phyloP scores from a whole-genome alignment of 23 tunicate genomes.

The Trididemnum miniatum region DNA sequence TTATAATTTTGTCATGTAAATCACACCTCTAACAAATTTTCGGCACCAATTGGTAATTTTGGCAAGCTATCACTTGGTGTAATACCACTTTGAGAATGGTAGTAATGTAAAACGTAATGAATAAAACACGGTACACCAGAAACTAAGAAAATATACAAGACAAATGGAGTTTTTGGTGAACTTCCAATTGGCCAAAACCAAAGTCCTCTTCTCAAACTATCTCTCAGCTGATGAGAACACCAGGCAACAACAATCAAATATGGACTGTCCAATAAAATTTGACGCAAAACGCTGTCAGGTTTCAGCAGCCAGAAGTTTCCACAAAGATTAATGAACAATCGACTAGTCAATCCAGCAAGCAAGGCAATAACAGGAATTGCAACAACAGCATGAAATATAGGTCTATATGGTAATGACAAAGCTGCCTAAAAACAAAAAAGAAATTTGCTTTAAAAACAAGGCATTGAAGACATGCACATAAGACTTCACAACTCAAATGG shows the following conservation, averaged over 20 bases:
- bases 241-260: conserved; percentile 39
- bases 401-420: conserved; percentile 28
- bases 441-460: no score
- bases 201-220: conserved; percentile 50
- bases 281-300: neutral
- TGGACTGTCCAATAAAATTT: conserved; percentile 10
- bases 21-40: no score
- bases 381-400: conserved; percentile 37
- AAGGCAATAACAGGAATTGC: conserved; percentile 46
- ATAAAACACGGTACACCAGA: neutral
- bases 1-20: no score
- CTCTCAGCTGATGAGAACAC: conserved; percentile 61
- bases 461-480: no score
- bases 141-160: conserved; percentile 25
- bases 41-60: no score
- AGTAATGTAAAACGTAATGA: neutral
- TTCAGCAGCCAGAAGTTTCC: neutral
- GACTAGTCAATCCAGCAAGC: neutral
- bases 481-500: no score
- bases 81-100: no score
- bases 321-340: neutral
- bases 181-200: conserved; percentile 44
- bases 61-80: no score
- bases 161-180: conserved; percentile 22
- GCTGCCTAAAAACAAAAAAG: conserved; percentile 52